These are phyloP conservation scores for Siniperca chuatsi DNA, from an alignment of 2,113 vertebrate species.

Conservation along the genomic window DNA sequence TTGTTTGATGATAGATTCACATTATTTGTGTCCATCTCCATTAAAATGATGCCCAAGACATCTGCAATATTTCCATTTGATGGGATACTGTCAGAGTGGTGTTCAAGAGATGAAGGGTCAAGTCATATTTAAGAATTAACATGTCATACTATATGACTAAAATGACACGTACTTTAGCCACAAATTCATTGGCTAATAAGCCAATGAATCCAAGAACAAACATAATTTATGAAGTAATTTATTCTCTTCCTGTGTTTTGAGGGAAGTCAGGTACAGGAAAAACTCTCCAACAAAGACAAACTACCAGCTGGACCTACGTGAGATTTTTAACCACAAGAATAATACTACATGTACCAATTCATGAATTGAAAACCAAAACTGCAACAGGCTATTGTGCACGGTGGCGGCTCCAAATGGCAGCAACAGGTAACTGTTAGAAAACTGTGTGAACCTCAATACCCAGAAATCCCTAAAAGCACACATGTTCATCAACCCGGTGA, in stretches of 20 bases:
- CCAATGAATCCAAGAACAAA: neutral
- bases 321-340: neutral
- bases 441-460: neutral
- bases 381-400: neutral
- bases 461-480: neutral
- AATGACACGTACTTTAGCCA: neutral
- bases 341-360: neutral
- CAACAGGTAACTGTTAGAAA: slow-evolving; percentile 5
- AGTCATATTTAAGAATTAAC: neutral
- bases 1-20: neutral
- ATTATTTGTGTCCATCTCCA: neutral
- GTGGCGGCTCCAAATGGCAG: slow-evolving; percentile 28
- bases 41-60: neutral
- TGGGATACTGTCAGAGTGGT: neutral
- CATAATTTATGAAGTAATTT: neutral
- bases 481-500: neutral
- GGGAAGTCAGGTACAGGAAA: neutral
- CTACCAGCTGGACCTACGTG: neutral
- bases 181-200: neutral
- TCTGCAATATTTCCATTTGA: neutral
- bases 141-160: neutral
- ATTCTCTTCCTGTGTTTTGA: neutral
- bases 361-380: neutral
- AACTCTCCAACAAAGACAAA: neutral
- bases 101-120: neutral